A percentile compares a stretch with the other conserved stretches of the same genome.
These are phyloP conservation scores for Urechis unicinctus DNA, from an alignment of 2,888 invertebrate species.

Conservation along the genomic window DNA sequence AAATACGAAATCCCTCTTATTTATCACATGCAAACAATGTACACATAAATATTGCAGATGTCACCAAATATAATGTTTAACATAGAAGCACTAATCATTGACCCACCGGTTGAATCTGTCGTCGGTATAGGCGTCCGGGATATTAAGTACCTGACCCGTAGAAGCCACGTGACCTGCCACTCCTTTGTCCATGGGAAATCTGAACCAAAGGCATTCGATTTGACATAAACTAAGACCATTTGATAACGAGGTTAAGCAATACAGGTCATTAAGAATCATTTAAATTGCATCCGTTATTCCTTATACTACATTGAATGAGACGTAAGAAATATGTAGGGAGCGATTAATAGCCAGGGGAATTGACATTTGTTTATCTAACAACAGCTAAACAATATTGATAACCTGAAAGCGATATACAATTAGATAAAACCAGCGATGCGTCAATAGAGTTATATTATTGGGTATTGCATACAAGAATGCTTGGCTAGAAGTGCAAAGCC, in stretches of 20 bases:
- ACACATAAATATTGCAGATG: background rate
- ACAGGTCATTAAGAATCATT: background rate
- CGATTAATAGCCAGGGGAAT: too few relatives aligned
- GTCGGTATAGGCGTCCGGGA: slow-evolving; percentile 72
- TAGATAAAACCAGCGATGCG: too few relatives aligned
- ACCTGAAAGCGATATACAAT: too few relatives aligned
- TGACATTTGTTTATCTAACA: too few relatives aligned
- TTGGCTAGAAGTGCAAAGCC: too few relatives aligned
- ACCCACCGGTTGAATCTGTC: slow-evolving; percentile 66
- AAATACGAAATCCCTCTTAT: slow-evolving; percentile 12
- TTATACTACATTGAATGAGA: too few relatives aligned
- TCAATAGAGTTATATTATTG: too few relatives aligned
- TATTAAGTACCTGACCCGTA: slow-evolving; percentile 73
- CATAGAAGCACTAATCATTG: too few relatives aligned
- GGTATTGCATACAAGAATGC: too few relatives aligned
- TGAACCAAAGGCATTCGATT: too few relatives aligned
- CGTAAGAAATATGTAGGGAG: too few relatives aligned
- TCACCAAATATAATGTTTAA: background rate
- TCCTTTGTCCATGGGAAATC: slow-evolving; percentile 58
- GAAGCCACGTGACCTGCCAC: slow-evolving; percentile 77
- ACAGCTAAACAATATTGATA: too few relatives aligned
- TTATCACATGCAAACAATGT: slow-evolving; percentile 1
- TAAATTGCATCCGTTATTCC: background rate
- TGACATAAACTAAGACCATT: background rate
- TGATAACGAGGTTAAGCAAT: background rate